phyloP scores from a whole-genome alignment of 2,797 vertebrate species.

The Argya squamiceps region DNA sequence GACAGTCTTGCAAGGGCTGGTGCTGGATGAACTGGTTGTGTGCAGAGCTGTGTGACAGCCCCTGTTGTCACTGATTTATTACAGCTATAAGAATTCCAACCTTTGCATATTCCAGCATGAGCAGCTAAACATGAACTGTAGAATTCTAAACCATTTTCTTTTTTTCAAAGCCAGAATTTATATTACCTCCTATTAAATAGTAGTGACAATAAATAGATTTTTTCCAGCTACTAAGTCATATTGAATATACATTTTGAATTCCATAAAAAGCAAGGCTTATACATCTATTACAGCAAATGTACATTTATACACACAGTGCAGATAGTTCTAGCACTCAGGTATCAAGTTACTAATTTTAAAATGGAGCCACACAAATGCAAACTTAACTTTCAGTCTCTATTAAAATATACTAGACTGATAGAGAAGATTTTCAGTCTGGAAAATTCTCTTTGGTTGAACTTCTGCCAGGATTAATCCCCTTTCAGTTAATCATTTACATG shows the following conservation, averaged over 20 bases:
- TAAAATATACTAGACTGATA: not conserved
- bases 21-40: not conserved
- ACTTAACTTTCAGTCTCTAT: not conserved
- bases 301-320: not conserved
- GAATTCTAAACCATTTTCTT: not conserved
- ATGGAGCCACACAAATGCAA: not conserved
- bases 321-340: not conserved
- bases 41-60: not conserved
- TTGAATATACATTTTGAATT: not conserved
- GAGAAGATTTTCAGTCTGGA: constrained; percentile 17
- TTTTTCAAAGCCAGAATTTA: not conserved
- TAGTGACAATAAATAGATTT: not conserved
- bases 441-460: constrained; percentile 49
- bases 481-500: constrained; percentile 61
- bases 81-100: not conserved
- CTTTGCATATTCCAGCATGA: not conserved
- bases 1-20: not conserved
- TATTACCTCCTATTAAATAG: not conserved
- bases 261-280: not conserved
- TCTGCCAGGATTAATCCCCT: constrained; percentile 50
- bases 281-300: not conserved
- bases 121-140: not conserved
- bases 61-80: not conserved
- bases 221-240: not conserved
- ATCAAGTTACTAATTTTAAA: not conserved